Conservation (phyloP, 2,113 vertebrate genomes). For the Brachionichthys hirsutus region DNA sequence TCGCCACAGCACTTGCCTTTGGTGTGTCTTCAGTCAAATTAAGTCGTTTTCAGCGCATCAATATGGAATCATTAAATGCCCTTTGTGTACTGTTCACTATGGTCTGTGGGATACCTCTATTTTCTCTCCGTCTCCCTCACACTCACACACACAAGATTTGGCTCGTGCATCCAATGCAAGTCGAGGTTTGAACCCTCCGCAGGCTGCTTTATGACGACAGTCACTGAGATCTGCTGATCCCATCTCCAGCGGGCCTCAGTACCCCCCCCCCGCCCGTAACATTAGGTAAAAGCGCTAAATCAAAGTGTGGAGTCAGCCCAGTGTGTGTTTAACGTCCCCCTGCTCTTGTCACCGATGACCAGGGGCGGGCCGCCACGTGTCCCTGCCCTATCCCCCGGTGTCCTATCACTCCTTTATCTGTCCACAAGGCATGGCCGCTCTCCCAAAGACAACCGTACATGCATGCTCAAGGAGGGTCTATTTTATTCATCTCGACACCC, state of each 20-base stretch:
- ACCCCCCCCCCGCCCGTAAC: constrained; percentile 69
- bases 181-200: constrained; percentile 60
- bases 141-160: constrained; percentile 29
- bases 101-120: constrained; percentile 67
- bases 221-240: constrained; percentile 75
- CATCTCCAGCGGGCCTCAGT: constrained; percentile 70
- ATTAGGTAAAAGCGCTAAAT: constrained; percentile 79
- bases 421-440: constrained; percentile 76
- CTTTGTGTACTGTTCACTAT: constrained; percentile 74
- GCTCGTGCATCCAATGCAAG: constrained; percentile 51
- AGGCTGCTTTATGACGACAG: constrained; percentile 71
- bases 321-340: constrained; percentile 78
- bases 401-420: constrained; percentile 80
- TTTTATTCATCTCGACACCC: constrained; percentile 72
- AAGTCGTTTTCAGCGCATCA: constrained; percentile 74
- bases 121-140: constrained; percentile 11
- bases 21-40: constrained; percentile 73
- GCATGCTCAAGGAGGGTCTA: constrained; percentile 72
- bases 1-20: constrained; percentile 52
- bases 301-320: constrained; percentile 77
- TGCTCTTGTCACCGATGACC: constrained; percentile 78
- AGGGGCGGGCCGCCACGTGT: constrained; percentile 77
- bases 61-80: constrained; percentile 74
- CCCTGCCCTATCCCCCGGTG: constrained; percentile 78
- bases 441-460: constrained; percentile 74